These are phyloP conservation scores for Criorhina ranunculi DNA, from an alignment of 2,888 invertebrate genomes.

Conservation along the genomic window DNA sequence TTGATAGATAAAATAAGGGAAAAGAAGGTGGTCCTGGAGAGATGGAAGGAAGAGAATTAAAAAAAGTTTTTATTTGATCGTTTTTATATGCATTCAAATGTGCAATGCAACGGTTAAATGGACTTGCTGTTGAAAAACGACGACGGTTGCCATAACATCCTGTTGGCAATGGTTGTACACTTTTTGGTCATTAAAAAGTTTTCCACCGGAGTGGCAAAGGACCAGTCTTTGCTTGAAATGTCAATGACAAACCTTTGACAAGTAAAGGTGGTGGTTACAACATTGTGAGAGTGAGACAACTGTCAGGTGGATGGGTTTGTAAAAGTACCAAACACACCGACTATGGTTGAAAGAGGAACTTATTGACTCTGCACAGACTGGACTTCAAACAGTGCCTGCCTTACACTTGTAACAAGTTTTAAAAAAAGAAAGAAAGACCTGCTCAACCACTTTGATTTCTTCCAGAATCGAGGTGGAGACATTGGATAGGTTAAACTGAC, in stretches of 20 bases:
- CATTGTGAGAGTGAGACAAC: not conserved
- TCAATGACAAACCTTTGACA: conserved; percentile 16
- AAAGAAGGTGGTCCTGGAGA: not conserved
- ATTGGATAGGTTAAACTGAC: too few species aligned
- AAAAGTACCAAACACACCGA: too few species aligned
- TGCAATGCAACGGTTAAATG: conserved; percentile 5
- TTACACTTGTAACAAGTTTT: too few species aligned
- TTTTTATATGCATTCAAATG: conserved; percentile 8
- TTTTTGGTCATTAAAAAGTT: conserved; percentile 27
- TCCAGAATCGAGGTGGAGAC: too few species aligned
- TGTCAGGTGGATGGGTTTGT: too few species aligned
- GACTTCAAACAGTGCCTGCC: too few species aligned
- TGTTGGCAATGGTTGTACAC: conserved; percentile 19
- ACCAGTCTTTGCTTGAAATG: not conserved
- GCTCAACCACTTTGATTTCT: too few species aligned
- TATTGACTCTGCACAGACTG: too few species aligned
- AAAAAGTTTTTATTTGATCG: conserved; percentile 14
- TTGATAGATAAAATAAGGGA: conserved; percentile 60
- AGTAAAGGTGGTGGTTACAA: conserved; percentile 6
- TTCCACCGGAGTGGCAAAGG: not conserved
- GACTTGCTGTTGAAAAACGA: conserved; percentile 33
- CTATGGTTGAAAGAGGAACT: too few species aligned
- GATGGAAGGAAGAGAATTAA: conserved; percentile 45
- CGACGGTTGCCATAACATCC: not conserved
- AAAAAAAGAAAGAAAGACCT: too few species aligned